A percentile compares a stretch with the other conserved stretches of the same genome.
Conservation (phyloP, 2,888 invertebrate genomes). For the Eilema depressum region DNA sequence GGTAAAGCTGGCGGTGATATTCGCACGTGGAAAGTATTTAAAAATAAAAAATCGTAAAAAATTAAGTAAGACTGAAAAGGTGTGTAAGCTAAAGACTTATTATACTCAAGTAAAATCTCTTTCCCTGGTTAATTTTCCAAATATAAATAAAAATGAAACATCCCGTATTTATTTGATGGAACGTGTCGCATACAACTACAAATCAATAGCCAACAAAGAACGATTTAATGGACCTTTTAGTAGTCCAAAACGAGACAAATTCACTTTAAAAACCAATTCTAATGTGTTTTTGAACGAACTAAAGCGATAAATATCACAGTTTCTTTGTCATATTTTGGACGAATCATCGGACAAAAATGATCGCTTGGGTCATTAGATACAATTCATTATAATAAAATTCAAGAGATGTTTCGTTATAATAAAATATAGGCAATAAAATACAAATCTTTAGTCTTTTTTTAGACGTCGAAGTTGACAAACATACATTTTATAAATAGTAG, state of each 20-base stretch:
- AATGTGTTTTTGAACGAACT: conserved; percentile 57
- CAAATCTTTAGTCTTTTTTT: neutral
- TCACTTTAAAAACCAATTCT: conserved; percentile 76
- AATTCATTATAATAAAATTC: conserved; percentile 36
- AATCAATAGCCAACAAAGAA: conserved; percentile 78
- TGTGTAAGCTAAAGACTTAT: neutral
- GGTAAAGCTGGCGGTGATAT: neutral
- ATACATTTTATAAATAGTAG: neutral
- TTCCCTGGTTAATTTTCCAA: neutral
- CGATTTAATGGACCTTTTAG: conserved; percentile 78
- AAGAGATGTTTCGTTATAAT: neutral
- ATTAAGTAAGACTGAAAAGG: neutral
- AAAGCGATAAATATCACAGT: conserved; percentile 58
- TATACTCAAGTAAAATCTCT: neutral
- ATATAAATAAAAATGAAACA: conserved; percentile 44
- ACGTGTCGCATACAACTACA: conserved; percentile 68
- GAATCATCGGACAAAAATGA: conserved; percentile 23
- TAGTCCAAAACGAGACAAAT: conserved; percentile 82
- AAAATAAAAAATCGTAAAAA: neutral
- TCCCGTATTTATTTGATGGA: conserved; percentile 59
- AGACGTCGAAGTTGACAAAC: neutral
- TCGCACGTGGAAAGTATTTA: neutral
- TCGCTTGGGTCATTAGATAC: conserved; percentile 27
- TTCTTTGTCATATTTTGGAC: conserved; percentile 42
- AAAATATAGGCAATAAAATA: neutral